Conservation (phyloP, 2,797 vertebrate genomes). For the Tokudaia tokunoshimensis region DNA sequence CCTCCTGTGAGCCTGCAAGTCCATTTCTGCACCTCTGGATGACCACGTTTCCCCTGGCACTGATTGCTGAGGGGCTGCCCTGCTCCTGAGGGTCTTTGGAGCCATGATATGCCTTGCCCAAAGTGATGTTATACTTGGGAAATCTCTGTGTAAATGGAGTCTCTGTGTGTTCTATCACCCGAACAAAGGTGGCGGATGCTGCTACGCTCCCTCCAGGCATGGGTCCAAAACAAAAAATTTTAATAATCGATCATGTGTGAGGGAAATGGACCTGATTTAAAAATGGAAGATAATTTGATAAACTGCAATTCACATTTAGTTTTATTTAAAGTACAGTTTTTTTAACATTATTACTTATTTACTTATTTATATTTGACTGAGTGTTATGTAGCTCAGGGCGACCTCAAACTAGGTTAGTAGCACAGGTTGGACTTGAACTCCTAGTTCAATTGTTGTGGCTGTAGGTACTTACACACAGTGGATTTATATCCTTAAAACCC, state of each 20-base stretch:
- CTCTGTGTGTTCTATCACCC: no score
- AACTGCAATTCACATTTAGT: background rate
- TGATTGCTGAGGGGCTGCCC: no score
- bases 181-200: no score
- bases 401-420: background rate
- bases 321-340: background rate
- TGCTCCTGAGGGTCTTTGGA: no score
- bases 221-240: background rate
- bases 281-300: background rate
- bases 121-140: no score
- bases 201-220: no score
- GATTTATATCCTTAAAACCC: background rate
- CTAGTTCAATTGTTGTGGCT: background rate
- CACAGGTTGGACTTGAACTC: background rate
- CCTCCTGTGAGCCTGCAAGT: no score
- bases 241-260: background rate
- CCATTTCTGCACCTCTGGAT: no score
- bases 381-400: background rate
- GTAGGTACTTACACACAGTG: background rate
- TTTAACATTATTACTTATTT: background rate
- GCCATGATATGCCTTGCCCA: no score
- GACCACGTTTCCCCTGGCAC: no score
- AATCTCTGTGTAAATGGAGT: no score
- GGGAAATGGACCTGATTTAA: background rate
- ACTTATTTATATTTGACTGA: background rate